Evolutionary conservation across 2,113 vertebrate genomes (phyloP).

Genomic region (Nesogale talazaci): DNA sequence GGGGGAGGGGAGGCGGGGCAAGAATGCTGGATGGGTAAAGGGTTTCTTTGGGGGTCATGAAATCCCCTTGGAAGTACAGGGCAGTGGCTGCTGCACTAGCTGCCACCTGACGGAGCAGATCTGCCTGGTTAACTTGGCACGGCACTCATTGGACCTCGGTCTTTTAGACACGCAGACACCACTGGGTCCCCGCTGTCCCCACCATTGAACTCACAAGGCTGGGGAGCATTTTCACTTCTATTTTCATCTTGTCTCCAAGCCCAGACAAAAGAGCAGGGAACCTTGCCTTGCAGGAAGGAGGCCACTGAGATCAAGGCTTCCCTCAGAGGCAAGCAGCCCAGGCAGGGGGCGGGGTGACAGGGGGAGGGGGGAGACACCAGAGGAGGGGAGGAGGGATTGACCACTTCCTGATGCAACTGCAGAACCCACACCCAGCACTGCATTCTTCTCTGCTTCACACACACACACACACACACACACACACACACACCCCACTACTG

Average conservation of each 20-base stretch:
- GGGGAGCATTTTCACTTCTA: conserved; percentile 61
- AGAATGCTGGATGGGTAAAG: too few relatives aligned
- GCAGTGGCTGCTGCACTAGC: background rate
- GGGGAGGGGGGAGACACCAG: too few relatives aligned
- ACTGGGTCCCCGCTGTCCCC: background rate
- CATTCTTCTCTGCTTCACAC: background rate
- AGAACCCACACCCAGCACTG: background rate
- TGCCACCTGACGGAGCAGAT: background rate
- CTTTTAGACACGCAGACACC: background rate
- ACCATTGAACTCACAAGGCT: background rate
- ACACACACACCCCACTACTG: background rate
- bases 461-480: background rate
- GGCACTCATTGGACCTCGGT: background rate
- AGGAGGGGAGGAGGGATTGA: too few relatives aligned
- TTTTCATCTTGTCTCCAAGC: background rate
- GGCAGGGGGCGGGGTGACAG: too few relatives aligned
- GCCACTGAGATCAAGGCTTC: background rate
- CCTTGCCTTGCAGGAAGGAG: background rate
- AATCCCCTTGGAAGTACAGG: background rate
- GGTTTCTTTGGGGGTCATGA: too few relatives aligned
- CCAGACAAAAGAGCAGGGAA: background rate
- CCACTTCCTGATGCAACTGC: background rate
- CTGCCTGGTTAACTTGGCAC: background rate
- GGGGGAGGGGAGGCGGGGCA: too few relatives aligned
- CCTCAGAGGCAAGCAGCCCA: background rate